Percentiles rank a stretch among this genome's conserved stretches.
Evolutionary conservation across 1,140 invertebrate genomes (phyloP).

Genomic region (Neotoxoptera formosana): DNA sequence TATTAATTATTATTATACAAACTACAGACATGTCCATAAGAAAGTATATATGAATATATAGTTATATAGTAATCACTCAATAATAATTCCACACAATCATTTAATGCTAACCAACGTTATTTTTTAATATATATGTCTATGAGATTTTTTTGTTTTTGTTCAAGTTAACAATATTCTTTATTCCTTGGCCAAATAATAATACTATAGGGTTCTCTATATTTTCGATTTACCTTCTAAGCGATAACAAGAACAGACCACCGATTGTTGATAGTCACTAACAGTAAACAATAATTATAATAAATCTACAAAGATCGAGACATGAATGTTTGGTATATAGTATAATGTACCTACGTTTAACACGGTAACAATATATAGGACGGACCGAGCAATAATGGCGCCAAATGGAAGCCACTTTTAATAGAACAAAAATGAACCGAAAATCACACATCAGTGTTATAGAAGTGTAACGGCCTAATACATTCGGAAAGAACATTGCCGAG

Average conservation of each 20-base stretch:
- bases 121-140: not conserved
- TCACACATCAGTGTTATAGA: not conserved
- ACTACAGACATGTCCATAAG: not conserved
- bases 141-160: not conserved
- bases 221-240: not conserved
- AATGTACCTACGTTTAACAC: not conserved
- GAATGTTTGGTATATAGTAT: not conserved
- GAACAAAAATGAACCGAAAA: conserved; percentile 7
- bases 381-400: conserved; percentile 43
- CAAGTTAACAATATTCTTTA: not conserved
- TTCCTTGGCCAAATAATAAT: not conserved
- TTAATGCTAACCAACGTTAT: not conserved
- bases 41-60: not conserved
- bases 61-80: not conserved
- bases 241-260: not conserved
- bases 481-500: not conserved
- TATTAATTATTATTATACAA: not conserved
- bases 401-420: not conserved
- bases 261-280: not conserved
- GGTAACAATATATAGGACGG: conserved; percentile 54
- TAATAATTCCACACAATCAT: not conserved
- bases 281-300: not conserved
- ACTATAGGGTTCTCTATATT: no score
- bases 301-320: not conserved
- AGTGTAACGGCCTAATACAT: not conserved